Evolutionary conservation across 1,140 invertebrate genomes (phyloP).

Genomic region (Akabosia matsudoensis): DNA sequence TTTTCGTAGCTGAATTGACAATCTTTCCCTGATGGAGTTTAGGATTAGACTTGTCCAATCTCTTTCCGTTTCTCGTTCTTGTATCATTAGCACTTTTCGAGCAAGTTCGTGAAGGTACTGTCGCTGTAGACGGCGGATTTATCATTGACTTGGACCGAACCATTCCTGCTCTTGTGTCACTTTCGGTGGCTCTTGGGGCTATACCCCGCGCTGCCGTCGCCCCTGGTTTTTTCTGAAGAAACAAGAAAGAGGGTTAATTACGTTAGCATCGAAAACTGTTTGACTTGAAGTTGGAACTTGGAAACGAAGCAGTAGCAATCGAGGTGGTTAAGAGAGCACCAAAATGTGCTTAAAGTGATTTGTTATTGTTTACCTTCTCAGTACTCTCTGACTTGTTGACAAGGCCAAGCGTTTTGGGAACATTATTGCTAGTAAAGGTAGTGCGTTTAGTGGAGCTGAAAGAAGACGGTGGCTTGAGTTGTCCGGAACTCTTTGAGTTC

Average conservation of each 20-base stretch:
- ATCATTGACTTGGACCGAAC: slow-evolving; percentile 36
- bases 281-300: no score
- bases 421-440: slow-evolving; percentile 11
- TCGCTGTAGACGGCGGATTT: slow-evolving; percentile 21
- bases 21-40: neutral
- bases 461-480: slow-evolving; percentile 5
- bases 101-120: neutral
- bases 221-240: no score
- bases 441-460: slow-evolving; percentile 13
- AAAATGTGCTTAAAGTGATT: no score
- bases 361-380: slow-evolving; percentile 10
- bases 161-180: slow-evolving; percentile 18
- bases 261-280: no score
- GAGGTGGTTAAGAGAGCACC: no score
- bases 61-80: neutral
- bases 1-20: neutral
- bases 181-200: no score
- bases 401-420: neutral
- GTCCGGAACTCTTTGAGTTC: slow-evolving; percentile 15
- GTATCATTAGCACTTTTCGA: neutral
- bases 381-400: neutral
- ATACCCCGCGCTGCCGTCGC: neutral
- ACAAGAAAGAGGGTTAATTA: no score
- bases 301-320: no score
- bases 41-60: neutral